These are phyloP conservation scores for Caenorhabditis panamensis DNA, from an alignment of 2,888 invertebrate species.

Conservation along the genomic window DNA sequence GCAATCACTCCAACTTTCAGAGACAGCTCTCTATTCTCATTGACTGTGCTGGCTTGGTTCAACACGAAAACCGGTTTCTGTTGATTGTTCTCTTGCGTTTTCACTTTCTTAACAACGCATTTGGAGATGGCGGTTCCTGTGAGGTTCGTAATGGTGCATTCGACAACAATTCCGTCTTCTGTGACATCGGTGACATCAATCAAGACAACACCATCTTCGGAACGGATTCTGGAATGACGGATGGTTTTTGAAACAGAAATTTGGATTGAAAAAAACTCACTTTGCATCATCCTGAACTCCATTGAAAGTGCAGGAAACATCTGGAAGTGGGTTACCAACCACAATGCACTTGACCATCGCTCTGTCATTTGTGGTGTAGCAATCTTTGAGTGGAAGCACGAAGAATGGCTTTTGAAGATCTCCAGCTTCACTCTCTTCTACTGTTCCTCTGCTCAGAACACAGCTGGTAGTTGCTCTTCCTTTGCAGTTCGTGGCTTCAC, in stretches of 20 bases:
- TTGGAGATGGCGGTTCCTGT: constrained; percentile 42
- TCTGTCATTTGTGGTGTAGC: constrained; percentile 30
- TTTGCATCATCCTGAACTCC: constrained; percentile 33
- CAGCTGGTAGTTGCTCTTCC: constrained; percentile 63
- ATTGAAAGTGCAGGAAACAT: constrained; percentile 55
- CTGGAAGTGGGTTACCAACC: constrained; percentile 61
- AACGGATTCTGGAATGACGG: constrained; percentile 51
- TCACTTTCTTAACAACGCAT: constrained; percentile 55
- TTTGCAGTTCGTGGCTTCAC: constrained; percentile 66
- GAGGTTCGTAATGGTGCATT: constrained; percentile 54
- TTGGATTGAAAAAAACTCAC: constrained; percentile 10
- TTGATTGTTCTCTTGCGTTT: constrained; percentile 28
- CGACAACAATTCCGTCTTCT: constrained; percentile 56
- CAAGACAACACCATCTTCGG: constrained; percentile 72
- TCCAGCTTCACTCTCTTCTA: constrained; percentile 49
- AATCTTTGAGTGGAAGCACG: constrained; percentile 61
- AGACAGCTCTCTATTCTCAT: constrained; percentile 48
- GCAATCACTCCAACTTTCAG: constrained; percentile 80
- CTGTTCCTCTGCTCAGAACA: constrained; percentile 18
- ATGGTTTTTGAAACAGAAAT: neutral
- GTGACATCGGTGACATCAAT: constrained; percentile 51
- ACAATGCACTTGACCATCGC: constrained; percentile 62
- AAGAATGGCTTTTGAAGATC: constrained; percentile 64
- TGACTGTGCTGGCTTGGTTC: constrained; percentile 46
- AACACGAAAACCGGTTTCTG: constrained; percentile 66